Percentiles rank a stretch among this genome's conserved stretches.
phyloP scores from a whole-genome alignment of 2,113 vertebrate genomes.

The Camelus bactrianus region DNA sequence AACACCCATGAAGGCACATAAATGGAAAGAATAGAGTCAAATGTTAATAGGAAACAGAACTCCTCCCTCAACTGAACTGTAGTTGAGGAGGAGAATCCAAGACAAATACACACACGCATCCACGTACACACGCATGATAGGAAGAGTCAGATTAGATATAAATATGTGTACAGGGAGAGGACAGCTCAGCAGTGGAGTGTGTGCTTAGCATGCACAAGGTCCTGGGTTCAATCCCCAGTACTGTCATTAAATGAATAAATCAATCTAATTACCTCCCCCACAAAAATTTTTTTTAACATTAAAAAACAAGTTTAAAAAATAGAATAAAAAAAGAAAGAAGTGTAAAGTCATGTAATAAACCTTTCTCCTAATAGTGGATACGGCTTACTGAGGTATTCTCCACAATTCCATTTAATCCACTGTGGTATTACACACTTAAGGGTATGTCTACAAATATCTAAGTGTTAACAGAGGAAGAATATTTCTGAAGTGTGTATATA shows the following conservation, averaged over 20 bases:
- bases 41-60: not conserved
- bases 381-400: not conserved
- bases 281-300: too few species aligned
- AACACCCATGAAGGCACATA: not conserved
- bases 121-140: not conserved
- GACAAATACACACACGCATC: not conserved
- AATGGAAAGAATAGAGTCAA: not conserved
- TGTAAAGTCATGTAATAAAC: not conserved
- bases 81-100: not conserved
- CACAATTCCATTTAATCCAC: not conserved
- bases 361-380: not conserved
- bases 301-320: too few species aligned
- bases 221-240: too few species aligned
- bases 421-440: not conserved
- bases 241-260: too few species aligned
- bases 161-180: not conserved
- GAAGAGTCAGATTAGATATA: conserved; percentile 16
- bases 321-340: too few species aligned
- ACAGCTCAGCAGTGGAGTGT: too few species aligned
- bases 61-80: not conserved
- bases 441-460: not conserved
- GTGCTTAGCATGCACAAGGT: too few species aligned
- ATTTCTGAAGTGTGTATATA: not conserved
- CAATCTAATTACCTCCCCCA: too few species aligned
- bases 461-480: not conserved